phyloP scores from a whole-genome alignment of 2,797 vertebrate genomes.

The Tarsius wallacei region DNA sequence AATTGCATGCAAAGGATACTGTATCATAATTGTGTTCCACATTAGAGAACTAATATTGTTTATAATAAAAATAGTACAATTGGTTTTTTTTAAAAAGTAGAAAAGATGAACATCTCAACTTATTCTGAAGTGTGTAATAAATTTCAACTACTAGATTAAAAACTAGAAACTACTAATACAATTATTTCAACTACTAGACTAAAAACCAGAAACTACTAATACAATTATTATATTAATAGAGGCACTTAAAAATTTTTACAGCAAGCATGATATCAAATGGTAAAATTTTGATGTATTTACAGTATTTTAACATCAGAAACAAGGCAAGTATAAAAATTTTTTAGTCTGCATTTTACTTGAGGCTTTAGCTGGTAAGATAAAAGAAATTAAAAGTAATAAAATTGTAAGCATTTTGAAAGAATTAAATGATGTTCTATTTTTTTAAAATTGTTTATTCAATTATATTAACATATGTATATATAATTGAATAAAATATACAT shows the following conservation, averaged over 20 bases:
- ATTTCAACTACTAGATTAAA: neutral
- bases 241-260: neutral
- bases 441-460: neutral
- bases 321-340: neutral
- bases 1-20: neutral
- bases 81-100: neutral
- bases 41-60: neutral
- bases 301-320: conserved; percentile 2
- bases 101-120: neutral
- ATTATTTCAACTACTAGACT: neutral
- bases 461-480: neutral
- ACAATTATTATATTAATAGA: conserved; percentile 1
- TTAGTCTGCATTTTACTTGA: neutral
- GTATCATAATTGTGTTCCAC: neutral
- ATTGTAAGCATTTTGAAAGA: neutral
- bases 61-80: neutral
- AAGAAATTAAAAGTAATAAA: neutral
- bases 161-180: neutral
- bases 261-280: neutral
- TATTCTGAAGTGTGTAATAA: neutral
- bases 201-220: neutral
- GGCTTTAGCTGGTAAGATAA: neutral
- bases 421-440: neutral
- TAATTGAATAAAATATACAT: neutral
- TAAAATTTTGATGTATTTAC: neutral